Percentiles rank a stretch among this genome's conserved stretches.
Conservation (phyloP, 2,888 invertebrate genomes). For the Netelia inedita region DNA sequence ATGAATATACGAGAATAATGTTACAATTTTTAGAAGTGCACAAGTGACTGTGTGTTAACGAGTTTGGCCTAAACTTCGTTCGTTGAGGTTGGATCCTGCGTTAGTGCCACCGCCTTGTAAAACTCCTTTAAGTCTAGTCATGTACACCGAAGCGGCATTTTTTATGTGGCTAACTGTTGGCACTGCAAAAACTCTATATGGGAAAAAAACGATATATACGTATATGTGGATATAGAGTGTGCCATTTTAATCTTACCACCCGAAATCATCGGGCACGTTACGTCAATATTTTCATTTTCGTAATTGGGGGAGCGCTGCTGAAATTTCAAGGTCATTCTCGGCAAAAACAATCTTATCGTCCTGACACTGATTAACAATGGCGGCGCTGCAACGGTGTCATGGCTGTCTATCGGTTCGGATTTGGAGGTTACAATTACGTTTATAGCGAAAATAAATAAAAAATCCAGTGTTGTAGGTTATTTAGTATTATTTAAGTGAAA, state of each 20-base stretch:
- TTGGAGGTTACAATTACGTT: background rate
- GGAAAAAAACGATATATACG: conserved; percentile 40
- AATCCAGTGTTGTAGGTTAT: background rate
- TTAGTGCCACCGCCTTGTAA: conserved; percentile 66
- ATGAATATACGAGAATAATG: conserved; percentile 74
- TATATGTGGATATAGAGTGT: background rate
- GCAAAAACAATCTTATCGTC: background rate
- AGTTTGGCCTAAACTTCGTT: conserved; percentile 81
- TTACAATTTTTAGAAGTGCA: conserved; percentile 78
- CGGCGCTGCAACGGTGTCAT: background rate
- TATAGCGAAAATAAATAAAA: background rate
- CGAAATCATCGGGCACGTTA: background rate
- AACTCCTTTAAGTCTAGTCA: conserved; percentile 64
- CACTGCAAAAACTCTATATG: conserved; percentile 57
- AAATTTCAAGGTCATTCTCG: background rate
- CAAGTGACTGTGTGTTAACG: conserved; percentile 79
- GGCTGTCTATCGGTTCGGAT: background rate
- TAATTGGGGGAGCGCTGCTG: background rate
- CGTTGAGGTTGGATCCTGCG: conserved; percentile 69
- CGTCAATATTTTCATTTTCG: background rate
- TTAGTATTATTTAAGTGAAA: background rate
- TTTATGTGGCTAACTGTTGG: conserved; percentile 59
- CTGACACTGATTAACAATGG: conserved; percentile 8
- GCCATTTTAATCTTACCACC: conserved; percentile 12
- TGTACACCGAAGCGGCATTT: conserved; percentile 60